Conservation (phyloP, 64 coral and sea anemone species). For the Acropora yongei region DNA sequence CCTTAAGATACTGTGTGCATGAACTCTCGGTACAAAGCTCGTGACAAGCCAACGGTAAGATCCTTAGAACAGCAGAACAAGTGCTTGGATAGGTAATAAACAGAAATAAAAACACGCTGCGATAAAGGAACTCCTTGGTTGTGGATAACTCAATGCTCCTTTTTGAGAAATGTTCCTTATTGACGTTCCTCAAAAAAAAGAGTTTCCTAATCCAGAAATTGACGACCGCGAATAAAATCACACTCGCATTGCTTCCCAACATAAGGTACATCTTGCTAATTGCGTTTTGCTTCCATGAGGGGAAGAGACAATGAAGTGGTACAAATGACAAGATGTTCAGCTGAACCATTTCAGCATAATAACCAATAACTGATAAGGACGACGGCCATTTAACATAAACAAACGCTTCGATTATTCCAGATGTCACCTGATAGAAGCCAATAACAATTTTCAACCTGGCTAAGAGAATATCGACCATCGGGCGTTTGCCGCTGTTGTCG, state of each 20-base stretch:
- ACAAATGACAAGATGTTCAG: conserved; percentile 66
- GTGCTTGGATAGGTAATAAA: conserved; percentile 71
- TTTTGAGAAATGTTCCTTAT: not conserved
- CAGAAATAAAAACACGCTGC: conserved; percentile 69
- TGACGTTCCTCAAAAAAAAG: not conserved
- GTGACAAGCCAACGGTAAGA: conserved; percentile 55
- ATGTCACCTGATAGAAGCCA: conserved; percentile 71
- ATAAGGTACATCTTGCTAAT: conserved; percentile 35
- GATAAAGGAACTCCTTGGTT: conserved; percentile 54
- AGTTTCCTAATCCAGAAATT: conserved; percentile 9
- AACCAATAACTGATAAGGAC: conserved; percentile 41
- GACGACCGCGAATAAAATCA: not conserved
- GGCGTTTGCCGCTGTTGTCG: not conserved
- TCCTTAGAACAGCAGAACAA: conserved; percentile 57
- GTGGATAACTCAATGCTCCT: not conserved
- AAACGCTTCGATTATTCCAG: conserved; percentile 64
- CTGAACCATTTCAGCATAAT: conserved; percentile 54
- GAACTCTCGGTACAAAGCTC: conserved; percentile 47
- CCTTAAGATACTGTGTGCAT: conserved; percentile 51
- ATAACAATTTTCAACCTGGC: conserved; percentile 63
- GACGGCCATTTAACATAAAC: conserved; percentile 60
- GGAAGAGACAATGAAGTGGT: conserved; percentile 57
- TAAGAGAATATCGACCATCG: conserved; percentile 37
- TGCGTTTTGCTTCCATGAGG: conserved; percentile 23
- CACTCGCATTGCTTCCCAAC: not conserved